phyloP scores from a whole-genome alignment of 2,888 invertebrate species.

The Meloe dianella region DNA sequence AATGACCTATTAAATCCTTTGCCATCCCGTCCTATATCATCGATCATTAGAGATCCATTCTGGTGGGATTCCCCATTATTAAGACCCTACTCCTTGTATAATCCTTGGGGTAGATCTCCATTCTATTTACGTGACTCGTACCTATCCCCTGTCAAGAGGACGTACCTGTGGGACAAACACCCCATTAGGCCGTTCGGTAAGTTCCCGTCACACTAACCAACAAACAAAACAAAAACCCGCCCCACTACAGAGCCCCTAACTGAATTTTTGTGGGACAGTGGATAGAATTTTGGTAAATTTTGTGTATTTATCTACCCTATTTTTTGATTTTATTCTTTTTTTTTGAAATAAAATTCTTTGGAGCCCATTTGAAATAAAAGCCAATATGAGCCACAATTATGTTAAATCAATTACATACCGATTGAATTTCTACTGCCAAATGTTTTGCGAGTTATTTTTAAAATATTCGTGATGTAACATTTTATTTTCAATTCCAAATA shows the following conservation, averaged over 20 bases:
- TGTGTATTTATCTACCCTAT: neutral
- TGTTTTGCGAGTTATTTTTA: neutral
- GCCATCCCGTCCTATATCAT: constrained; percentile 77
- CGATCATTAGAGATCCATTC: constrained; percentile 87
- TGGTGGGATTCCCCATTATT: constrained; percentile 86
- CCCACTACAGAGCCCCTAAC: neutral
- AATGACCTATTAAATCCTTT: constrained; percentile 80
- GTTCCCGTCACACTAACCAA: constrained; percentile 56
- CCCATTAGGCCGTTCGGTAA: constrained; percentile 90
- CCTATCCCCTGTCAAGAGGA: constrained; percentile 89
- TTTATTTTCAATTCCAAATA: constrained; percentile 3
- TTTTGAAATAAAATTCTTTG: neutral
- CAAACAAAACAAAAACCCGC: neutral
- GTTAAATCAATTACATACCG: neutral
- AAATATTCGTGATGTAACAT: neutral
- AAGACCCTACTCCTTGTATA: constrained; percentile 71
- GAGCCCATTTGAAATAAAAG: neutral
- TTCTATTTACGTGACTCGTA: constrained; percentile 86
- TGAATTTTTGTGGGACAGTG: constrained; percentile 1
- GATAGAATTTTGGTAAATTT: constrained; percentile 3
- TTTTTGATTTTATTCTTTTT: neutral
- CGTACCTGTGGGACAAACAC: constrained; percentile 90
- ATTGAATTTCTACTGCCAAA: neutral
- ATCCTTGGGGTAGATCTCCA: constrained; percentile 74
- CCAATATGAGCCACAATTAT: neutral